Conservation (phyloP, 2,888 invertebrate species). For the Synanthedon myopaeformis region DNA sequence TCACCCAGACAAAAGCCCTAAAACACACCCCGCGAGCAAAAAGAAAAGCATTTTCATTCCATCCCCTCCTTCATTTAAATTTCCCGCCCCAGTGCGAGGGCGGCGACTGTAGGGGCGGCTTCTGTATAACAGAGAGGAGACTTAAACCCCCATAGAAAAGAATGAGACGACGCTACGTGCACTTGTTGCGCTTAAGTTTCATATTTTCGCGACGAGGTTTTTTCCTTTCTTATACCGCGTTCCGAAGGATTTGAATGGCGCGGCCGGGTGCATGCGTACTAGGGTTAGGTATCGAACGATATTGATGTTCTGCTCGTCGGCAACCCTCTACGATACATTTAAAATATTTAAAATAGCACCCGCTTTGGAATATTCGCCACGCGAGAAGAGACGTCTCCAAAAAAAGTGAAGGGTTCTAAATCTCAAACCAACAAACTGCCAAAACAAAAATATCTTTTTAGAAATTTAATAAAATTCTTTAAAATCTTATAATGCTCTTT, state of each 20-base stretch:
- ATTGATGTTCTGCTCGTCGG: slow-evolving; percentile 28
- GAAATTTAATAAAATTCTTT: no score
- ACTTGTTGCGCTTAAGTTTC: slow-evolving; percentile 64
- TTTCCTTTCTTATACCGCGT: slow-evolving; percentile 51
- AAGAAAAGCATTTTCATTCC: slow-evolving; percentile 66
- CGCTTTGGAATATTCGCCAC: no score
- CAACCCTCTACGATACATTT: neutral
- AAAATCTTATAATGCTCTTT: no score
- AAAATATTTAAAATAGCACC: neutral
- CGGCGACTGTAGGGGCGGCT: slow-evolving; percentile 65
- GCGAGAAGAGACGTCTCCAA: no score
- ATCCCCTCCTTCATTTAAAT: slow-evolving; percentile 64
- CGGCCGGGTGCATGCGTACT: slow-evolving; percentile 53
- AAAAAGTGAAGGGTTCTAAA: no score
- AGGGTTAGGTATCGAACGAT: slow-evolving; percentile 48
- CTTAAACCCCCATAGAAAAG: slow-evolving; percentile 61
- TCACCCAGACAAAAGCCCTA: slow-evolving; percentile 69
- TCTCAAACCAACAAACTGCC: no score
- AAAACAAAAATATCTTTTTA: no score
- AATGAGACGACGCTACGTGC: slow-evolving; percentile 65
- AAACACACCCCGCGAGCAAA: slow-evolving; percentile 65
- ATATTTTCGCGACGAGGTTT: slow-evolving; percentile 62
- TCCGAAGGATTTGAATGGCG: slow-evolving; percentile 58
- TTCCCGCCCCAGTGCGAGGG: slow-evolving; percentile 65
- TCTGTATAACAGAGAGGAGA: slow-evolving; percentile 60